These are phyloP conservation scores for Chrysopa pallens DNA, from an alignment of 1,140 invertebrate genomes.

Conservation along the genomic window DNA sequence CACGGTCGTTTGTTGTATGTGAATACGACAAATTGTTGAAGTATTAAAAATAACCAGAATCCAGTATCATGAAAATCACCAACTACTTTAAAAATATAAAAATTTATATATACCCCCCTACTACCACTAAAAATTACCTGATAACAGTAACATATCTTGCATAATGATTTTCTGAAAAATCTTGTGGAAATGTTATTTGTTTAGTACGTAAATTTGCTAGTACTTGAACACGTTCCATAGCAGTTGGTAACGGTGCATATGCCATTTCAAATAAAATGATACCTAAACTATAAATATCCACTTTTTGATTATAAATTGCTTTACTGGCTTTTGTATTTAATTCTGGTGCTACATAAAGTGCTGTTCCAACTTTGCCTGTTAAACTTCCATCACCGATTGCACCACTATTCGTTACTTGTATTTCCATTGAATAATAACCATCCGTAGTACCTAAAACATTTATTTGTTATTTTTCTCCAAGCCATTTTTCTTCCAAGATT, in stretches of 20 bases:
- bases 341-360: slow-evolving; percentile 86
- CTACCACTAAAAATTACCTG: slow-evolving; percentile 14
- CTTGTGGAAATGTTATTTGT: slow-evolving; percentile 40
- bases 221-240: slow-evolving; percentile 75
- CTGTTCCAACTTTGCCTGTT: slow-evolving; percentile 79
- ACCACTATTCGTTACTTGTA: slow-evolving; percentile 5
- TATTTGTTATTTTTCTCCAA: no score
- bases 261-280: slow-evolving; percentile 95
- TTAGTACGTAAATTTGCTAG: slow-evolving; percentile 45
- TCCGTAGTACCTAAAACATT: no score
- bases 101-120: no score
- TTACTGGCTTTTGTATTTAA: slow-evolving; percentile 44
- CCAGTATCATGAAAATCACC: no score
- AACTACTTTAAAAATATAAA: no score
- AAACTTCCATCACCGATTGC: slow-evolving; percentile 28
- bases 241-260: slow-evolving; percentile 58
- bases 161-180: slow-evolving; percentile 20
- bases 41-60: no score
- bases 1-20: no score
- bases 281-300: slow-evolving; percentile 70
- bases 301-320: slow-evolving; percentile 78
- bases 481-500: no score
- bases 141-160: slow-evolving; percentile 26
- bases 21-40: no score
- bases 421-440: no score